Conservation (phyloP, 35 echinoderm and acorn worm species). For the Diadema setosum region DNA sequence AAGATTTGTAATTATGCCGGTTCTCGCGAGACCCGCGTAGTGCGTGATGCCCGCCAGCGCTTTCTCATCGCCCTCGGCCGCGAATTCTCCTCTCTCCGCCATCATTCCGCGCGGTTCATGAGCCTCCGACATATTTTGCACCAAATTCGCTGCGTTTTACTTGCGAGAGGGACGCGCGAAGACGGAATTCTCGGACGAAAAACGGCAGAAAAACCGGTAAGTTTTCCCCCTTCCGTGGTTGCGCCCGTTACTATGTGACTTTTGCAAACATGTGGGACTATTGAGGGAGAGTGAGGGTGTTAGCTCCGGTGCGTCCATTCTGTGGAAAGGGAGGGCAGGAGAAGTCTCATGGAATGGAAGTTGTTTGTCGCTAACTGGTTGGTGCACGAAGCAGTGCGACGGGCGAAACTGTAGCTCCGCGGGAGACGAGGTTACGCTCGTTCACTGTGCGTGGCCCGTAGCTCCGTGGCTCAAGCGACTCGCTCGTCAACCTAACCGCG, state of each 20-base stretch:
- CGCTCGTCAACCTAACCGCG: too few relatives aligned
- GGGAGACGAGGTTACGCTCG: neutral
- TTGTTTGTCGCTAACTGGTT: neutral
- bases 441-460: neutral
- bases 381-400: neutral
- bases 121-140: slow-evolving; percentile 44
- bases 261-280: neutral
- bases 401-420: neutral
- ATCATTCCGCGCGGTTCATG: slow-evolving; percentile 45
- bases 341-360: neutral
- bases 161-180: neutral
- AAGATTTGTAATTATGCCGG: slow-evolving; percentile 78
- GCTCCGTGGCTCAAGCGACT: neutral
- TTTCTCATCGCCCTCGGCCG: slow-evolving; percentile 51
- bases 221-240: neutral
- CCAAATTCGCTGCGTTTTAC: slow-evolving; percentile 49
- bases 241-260: neutral
- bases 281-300: neutral
- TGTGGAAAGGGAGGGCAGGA: neutral
- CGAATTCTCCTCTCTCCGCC: slow-evolving; percentile 45
- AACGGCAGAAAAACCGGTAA: slow-evolving; percentile 5
- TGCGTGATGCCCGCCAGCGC: slow-evolving; percentile 68
- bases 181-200: neutral
- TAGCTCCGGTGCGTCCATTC: slow-evolving; percentile 5
- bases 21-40: slow-evolving; percentile 69